A percentile compares a stretch with the other conserved stretches of the same genome.
Conservation (phyloP, 23 tunicate species). For the Corella eumyota region DNA sequence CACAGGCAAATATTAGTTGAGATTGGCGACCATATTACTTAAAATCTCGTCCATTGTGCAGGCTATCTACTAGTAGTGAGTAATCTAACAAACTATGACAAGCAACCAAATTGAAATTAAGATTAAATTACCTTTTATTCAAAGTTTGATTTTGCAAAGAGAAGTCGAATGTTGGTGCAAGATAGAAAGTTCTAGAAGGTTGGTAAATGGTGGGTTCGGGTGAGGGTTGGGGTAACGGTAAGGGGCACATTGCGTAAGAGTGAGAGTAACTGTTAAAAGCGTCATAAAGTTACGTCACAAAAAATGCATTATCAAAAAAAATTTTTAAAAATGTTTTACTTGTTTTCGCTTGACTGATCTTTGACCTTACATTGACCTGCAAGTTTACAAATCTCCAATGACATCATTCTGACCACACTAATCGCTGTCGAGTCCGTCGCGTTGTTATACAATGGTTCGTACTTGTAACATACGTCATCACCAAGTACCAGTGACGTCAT, state of each 20-base stretch:
- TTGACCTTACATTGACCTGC: neutral
- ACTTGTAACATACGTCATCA: constrained; percentile 7
- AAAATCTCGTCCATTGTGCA: neutral
- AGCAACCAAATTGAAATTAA: no score
- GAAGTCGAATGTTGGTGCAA: no score
- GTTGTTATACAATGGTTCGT: constrained; percentile 10
- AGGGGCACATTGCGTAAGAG: neutral
- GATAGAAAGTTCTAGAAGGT: no score
- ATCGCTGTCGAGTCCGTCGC: constrained; percentile 3
- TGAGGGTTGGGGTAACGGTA: no score
- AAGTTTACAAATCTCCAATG: neutral
- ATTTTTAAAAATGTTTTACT: neutral
- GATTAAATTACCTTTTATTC: no score
- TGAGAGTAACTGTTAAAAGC: neutral
- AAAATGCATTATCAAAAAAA: neutral
- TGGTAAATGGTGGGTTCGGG: no score
- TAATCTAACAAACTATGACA: no score
- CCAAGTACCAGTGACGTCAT: no score
- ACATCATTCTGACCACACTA: neutral
- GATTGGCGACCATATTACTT: no score
- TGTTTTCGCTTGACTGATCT: neutral
- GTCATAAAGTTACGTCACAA: neutral
- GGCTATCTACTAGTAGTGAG: no score
- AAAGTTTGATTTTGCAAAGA: no score
- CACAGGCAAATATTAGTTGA: no score